Conservation (phyloP, 2,797 vertebrate species). For the Australoheros facetus region DNA sequence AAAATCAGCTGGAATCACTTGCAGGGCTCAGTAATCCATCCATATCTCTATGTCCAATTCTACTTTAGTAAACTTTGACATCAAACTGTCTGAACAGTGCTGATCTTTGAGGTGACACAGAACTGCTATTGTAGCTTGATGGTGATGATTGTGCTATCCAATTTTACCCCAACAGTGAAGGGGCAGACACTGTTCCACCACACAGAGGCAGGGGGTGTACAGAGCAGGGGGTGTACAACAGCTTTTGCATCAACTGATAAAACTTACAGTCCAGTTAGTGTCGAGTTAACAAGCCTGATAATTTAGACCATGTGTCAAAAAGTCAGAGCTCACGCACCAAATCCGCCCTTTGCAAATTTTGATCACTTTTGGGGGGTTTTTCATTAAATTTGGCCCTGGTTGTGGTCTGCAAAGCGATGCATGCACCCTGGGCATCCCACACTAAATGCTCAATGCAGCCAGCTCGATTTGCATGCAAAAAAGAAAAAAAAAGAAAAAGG, state of each 20-base stretch:
- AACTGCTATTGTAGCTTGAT: background rate
- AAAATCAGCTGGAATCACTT: background rate
- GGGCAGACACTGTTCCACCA: background rate
- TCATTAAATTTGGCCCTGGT: background rate
- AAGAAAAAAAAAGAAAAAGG: background rate
- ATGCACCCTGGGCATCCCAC: too few species aligned
- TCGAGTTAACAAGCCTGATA: background rate
- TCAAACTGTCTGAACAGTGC: background rate
- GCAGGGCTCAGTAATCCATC: background rate
- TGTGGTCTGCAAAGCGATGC: background rate
- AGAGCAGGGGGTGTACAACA: background rate
- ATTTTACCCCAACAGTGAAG: rapidly evolving
- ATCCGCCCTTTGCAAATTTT: background rate
- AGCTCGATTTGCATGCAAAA: background rate
- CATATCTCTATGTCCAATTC: background rate
- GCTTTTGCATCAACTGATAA: background rate
- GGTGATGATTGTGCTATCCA: background rate
- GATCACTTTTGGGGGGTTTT: background rate
- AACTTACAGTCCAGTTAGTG: rapidly evolving
- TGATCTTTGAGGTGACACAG: background rate
- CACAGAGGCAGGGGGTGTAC: background rate
- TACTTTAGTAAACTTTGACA: background rate
- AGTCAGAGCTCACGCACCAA: background rate
- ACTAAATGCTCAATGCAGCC: background rate
- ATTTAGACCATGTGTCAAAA: background rate